These are phyloP conservation scores for Zelleria hepariella DNA, from an alignment of 2,888 invertebrate genomes.

Conservation along the genomic window DNA sequence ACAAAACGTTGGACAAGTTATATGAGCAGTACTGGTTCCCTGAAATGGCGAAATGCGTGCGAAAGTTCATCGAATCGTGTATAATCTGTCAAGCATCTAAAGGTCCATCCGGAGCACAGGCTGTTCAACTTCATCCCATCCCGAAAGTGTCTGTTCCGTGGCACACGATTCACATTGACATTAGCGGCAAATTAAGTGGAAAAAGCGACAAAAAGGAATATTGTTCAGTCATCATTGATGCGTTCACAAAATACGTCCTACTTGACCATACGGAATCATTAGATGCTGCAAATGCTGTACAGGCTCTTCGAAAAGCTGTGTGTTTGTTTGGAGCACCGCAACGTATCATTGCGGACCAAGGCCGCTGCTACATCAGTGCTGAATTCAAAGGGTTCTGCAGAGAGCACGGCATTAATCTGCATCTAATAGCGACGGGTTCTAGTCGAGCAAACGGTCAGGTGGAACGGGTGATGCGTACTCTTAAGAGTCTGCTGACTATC, in stretches of 20 bases:
- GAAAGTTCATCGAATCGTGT: constrained; percentile 28
- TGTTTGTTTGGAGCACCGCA: constrained; percentile 17
- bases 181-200: constrained; percentile 19
- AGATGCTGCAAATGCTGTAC: neutral
- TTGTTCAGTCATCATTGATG: constrained; percentile 21
- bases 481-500: constrained; percentile 16
- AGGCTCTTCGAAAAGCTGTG: neutral
- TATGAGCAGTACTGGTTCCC: constrained; percentile 27
- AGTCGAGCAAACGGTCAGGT: constrained; percentile 14
- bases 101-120: constrained; percentile 20
- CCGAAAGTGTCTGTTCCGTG: constrained; percentile 22
- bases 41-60: constrained; percentile 22
- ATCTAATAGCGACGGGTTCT: neutral
- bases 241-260: constrained; percentile 21
- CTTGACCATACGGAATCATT: constrained; percentile 11
- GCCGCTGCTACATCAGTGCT: constrained; percentile 7
- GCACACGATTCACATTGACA: constrained; percentile 27
- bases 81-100: constrained; percentile 27
- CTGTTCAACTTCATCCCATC: constrained; percentile 26
- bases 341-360: constrained; percentile 17
- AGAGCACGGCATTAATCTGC: constrained; percentile 15
- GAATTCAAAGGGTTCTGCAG: constrained; percentile 17
- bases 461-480: constrained; percentile 15
- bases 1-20: constrained; percentile 21
- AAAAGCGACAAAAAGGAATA: constrained; percentile 23